phyloP scores from a whole-genome alignment of 1,140 invertebrate genomes.

The Papilio aristodemus region DNA sequence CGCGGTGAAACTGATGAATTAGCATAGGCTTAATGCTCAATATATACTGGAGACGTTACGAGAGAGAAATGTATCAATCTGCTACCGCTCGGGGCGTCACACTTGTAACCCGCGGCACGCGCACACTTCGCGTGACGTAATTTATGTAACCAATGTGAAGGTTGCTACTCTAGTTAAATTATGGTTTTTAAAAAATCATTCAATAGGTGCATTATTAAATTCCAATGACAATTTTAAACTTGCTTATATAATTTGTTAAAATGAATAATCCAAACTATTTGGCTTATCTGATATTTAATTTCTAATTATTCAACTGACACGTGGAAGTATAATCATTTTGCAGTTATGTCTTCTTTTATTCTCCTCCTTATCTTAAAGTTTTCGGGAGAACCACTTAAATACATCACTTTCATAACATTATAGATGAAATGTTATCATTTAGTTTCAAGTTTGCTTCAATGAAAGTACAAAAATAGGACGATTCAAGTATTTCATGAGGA shows the following conservation, averaged over 20 bases:
- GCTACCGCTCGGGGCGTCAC: conserved; percentile 66
- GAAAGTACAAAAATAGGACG: background rate
- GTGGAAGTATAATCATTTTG: background rate
- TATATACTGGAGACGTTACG: conserved; percentile 79
- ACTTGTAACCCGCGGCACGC: conserved; percentile 64
- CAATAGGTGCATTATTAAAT: too few species aligned
- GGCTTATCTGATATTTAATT: too few species aligned
- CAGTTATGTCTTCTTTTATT: background rate
- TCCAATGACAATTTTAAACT: too few species aligned
- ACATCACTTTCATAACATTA: background rate
- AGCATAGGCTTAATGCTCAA: conserved; percentile 74
- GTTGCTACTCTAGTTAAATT: conserved; percentile 46
- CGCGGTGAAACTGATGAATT: conserved; percentile 75
- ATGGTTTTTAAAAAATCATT: conserved; percentile 31
- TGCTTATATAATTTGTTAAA: too few species aligned
- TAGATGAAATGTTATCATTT: background rate
- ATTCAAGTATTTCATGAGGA: conserved; percentile 29
- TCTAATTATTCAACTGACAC: background rate
- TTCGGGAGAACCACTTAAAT: background rate
- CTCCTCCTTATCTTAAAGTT: background rate
- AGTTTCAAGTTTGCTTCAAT: background rate
- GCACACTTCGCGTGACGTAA: conserved; percentile 66
- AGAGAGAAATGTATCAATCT: conserved; percentile 77
- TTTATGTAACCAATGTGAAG: conserved; percentile 78
- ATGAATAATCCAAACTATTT: too few species aligned